Evolutionary conservation across 30 jellyfish, hydroid and myxozoan genomes (phyloP), one percentile per base, ranked within the genome.

Genomic region (Turritopsis dohrnii): DNA sequence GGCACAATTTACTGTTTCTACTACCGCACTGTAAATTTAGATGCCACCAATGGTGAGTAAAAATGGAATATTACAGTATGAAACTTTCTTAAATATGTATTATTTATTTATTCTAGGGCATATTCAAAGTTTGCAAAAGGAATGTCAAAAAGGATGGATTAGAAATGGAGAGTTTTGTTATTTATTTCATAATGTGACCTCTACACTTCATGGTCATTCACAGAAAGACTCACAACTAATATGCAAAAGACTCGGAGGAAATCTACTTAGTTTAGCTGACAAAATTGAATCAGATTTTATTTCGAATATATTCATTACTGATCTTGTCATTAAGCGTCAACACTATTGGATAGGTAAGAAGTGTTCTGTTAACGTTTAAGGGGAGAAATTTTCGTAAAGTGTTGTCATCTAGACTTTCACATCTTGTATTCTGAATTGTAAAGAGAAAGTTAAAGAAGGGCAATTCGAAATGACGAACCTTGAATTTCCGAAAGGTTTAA

Each of bases 291-390:
- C 53, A 30, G 65, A 73, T 19, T 88, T 88, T 79, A 29, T 94
- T 72, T 76, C 93, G 5, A 52, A 71, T 1, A 77, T 24, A n/a
- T 87, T 79, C 71, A 41, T 41, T 13, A 89, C 90, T 19, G 88
- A 83, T 72, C 80, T 84, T 52, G 86, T 53, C 71, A 88, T 80
- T 52, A 53, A 73, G 81, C 79, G 65, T 18, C 89, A 84, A 84
- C 96, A 94, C 74, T 94, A 79, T 74, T 94, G 99, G 99, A 88
- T 94, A 71, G 99, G 99, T 88, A 54, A 72, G 94, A 29, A 95
- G 77, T 41, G 60, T 41, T 41, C 5, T 41, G 5, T 41, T 41
- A 41, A 13, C 29, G 93, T 84, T 0, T 52, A n/a, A n/a, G n/a
- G n/a, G n/a, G n/a, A n/a, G n/a, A n/a, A 54, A 54, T 54, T 16